Evolutionary conservation across 2,113 vertebrate species (phyloP).

Genomic region (Neolamprologus caudopunctatus): DNA sequence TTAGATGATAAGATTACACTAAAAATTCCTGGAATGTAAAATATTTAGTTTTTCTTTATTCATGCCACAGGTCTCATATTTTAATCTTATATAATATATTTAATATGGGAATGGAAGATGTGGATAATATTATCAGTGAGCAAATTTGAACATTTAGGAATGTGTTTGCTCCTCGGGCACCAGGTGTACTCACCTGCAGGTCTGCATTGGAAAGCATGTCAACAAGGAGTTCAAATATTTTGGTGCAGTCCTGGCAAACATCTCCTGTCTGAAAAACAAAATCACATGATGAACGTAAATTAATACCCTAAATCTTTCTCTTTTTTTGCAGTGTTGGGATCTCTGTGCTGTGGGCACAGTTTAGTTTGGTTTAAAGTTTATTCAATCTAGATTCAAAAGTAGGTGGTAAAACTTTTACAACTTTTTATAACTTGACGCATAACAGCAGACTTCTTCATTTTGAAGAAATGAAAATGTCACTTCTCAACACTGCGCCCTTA

Average conservation of each 20-base stretch:
- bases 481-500: neutral
- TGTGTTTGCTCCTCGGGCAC: neutral
- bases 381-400: neutral
- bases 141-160: neutral
- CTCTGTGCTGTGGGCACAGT: neutral
- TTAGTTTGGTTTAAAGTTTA: neutral
- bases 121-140: neutral
- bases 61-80: neutral
- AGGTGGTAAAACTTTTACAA: neutral
- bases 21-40: neutral
- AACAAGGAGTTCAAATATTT: slow-evolving; percentile 61
- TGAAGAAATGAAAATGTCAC: neutral
- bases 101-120: neutral
- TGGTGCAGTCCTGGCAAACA: slow-evolving; percentile 65
- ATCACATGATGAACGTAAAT: neutral
- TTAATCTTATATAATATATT: neutral
- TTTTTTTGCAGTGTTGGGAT: neutral
- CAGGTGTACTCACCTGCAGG: slow-evolving; percentile 52
- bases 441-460: neutral
- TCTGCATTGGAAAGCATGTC: slow-evolving; percentile 60
- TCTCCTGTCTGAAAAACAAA: slow-evolving; percentile 50
- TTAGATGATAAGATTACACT: neutral
- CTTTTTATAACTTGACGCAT: neutral
- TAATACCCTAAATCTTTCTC: neutral
- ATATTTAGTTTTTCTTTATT: neutral